These are phyloP conservation scores for Cathartes aura DNA, from an alignment of 2,113 vertebrate species.

Conservation along the genomic window DNA sequence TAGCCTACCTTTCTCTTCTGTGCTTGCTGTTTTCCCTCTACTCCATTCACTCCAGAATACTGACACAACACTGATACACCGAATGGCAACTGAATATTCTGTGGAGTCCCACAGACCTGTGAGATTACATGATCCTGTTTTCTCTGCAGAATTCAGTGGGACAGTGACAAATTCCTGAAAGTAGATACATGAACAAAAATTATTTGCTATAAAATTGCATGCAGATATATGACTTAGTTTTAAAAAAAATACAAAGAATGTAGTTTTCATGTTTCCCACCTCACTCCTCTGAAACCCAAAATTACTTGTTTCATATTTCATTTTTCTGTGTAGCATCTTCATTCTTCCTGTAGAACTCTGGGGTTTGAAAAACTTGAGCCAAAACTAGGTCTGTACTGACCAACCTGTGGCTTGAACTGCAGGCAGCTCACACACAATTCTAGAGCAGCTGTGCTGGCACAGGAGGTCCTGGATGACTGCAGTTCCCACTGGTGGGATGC, in stretches of 20 bases:
- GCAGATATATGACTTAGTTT: background rate
- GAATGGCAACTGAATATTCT: constrained; percentile 65
- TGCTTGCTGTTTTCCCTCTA: constrained; percentile 26
- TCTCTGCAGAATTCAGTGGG: background rate
- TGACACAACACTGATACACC: constrained; percentile 21
- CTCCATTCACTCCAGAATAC: constrained; percentile 80
- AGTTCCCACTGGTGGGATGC: background rate
- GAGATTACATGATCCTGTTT: constrained; percentile 40
- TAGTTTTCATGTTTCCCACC: background rate
- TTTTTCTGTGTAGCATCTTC: background rate
- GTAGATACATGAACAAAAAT: background rate
- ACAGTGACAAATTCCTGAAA: constrained; percentile 28
- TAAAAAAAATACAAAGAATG: background rate
- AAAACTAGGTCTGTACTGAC: background rate
- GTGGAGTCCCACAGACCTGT: constrained; percentile 63
- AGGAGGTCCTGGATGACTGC: background rate
- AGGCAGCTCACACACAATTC: rapidly evolving
- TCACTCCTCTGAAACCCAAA: background rate
- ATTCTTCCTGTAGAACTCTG: background rate
- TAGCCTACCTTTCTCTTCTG: constrained; percentile 65
- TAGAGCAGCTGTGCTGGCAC: background rate
- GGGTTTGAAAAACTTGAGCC: background rate
- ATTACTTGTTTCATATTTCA: background rate
- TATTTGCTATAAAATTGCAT: background rate
- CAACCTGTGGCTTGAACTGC: background rate